Conservation (phyloP, 2,797 vertebrate genomes). For the Champsocephalus gunnari region DNA sequence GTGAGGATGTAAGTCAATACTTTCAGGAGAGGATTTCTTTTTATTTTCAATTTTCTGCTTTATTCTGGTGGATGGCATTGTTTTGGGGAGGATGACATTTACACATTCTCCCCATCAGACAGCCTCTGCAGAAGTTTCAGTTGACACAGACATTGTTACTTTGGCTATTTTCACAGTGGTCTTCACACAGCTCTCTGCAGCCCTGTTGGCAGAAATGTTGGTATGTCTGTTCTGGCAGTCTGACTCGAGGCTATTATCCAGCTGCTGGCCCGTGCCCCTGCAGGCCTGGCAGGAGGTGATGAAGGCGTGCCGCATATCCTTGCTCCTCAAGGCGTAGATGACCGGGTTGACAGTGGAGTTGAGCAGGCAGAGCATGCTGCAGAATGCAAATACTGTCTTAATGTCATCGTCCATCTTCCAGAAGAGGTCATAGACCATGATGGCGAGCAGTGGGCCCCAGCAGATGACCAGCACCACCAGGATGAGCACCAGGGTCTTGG, state of each 20-base stretch:
- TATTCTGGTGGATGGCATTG: slow-evolving; percentile 58
- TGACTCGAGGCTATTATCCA: slow-evolving; percentile 99
- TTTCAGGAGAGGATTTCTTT: slow-evolving; percentile 45
- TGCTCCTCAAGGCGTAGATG: slow-evolving; percentile 98
- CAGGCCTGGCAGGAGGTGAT: slow-evolving; percentile 94
- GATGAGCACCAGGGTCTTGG: slow-evolving; percentile 99
- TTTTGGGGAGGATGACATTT: slow-evolving; percentile 67
- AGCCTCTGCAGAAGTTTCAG: slow-evolving; percentile 98
- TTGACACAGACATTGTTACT: slow-evolving; percentile 99
- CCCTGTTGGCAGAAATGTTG: slow-evolving; percentile 93
- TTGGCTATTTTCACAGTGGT: slow-evolving; percentile 99
- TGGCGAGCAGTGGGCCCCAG: slow-evolving; percentile 97
- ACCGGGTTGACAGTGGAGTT: slow-evolving; percentile 99
- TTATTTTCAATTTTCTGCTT: slow-evolving; percentile 42
- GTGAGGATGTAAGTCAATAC: slow-evolving; percentile 65
- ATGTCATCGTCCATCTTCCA: slow-evolving; percentile 97
- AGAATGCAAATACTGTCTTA: slow-evolving; percentile 99
- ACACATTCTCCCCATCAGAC: slow-evolving; percentile 80
- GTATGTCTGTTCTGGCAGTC: slow-evolving; percentile 95
- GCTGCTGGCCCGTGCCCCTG: slow-evolving; percentile 90
- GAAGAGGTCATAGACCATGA: slow-evolving; percentile 99
- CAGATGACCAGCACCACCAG: slow-evolving; percentile 98
- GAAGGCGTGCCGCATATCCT: slow-evolving; percentile 97
- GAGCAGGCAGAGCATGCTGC: slow-evolving; percentile 97
- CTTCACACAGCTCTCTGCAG: slow-evolving; percentile 98